phyloP scores from a whole-genome alignment of 2,888 invertebrate genomes.

The Amblyteles armatorius region DNA sequence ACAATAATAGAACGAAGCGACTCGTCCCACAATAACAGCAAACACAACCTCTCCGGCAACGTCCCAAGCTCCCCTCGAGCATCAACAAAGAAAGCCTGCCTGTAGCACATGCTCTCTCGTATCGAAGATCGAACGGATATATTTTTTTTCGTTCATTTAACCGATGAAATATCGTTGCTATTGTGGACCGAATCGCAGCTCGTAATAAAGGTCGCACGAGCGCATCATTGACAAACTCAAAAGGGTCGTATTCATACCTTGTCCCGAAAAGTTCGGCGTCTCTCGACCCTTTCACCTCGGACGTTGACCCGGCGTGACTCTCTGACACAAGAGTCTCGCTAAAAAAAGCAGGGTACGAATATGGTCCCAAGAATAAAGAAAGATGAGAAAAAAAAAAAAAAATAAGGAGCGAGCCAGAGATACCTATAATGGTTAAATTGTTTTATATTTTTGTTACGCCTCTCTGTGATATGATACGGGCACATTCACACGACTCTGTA shows the following conservation, averaged over 20 bases:
- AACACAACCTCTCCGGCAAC: not conserved
- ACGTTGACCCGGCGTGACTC: no score
- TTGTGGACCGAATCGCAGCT: conserved; percentile 75
- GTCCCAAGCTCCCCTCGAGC: conserved; percentile 4
- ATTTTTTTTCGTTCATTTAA: not conserved
- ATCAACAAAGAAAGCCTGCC: conserved; percentile 1
- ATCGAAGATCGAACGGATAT: conserved; percentile 19
- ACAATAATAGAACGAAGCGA: conserved; percentile 80
- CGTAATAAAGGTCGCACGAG: conserved; percentile 74
- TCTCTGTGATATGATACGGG: conserved; percentile 84
- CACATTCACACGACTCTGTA: conserved; percentile 82
- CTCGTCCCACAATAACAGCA: conserved; percentile 72
- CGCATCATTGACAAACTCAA: conserved; percentile 74
- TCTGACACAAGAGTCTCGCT: not conserved
- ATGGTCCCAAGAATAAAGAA: conserved; percentile 38
- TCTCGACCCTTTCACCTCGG: not conserved
- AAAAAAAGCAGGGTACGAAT: not conserved
- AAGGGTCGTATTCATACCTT: not conserved
- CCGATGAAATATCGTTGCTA: conserved; percentile 19
- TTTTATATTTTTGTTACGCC: conserved; percentile 83
- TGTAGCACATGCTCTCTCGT: conserved; percentile 13
- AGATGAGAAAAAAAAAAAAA: conserved; percentile 51
- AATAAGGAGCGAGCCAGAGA: conserved; percentile 39
- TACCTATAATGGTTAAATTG: conserved; percentile 71
- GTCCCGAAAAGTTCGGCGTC: not conserved